phyloP scores from a whole-genome alignment of 2,888 invertebrate species.

The Watsonalla binaria region DNA sequence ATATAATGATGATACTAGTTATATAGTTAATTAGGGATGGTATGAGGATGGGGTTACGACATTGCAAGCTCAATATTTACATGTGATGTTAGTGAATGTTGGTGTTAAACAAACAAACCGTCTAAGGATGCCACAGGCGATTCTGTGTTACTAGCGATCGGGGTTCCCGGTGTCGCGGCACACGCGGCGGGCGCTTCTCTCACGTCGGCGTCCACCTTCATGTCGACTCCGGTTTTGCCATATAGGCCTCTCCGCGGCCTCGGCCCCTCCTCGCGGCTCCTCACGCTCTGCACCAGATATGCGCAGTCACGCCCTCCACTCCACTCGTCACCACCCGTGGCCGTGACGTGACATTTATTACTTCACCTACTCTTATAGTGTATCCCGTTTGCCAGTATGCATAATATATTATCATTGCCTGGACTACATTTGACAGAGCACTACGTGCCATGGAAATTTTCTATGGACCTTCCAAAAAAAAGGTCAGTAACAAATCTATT shows the following conservation, averaged over 20 bases:
- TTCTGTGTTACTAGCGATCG: constrained; percentile 65
- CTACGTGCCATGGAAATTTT: too few relatives aligned
- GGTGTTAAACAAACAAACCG: constrained; percentile 65
- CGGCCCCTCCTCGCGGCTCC: constrained; percentile 42
- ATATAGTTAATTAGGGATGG: constrained; percentile 16
- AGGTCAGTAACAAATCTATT: too few relatives aligned
- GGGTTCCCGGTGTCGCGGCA: constrained; percentile 40
- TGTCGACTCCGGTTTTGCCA: constrained; percentile 43
- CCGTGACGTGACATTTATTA: too few relatives aligned
- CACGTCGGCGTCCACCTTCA: constrained; percentile 60
- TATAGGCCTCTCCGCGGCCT: constrained; percentile 42
- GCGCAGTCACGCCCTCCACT: constrained; percentile 50
- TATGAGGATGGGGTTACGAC: constrained; percentile 20
- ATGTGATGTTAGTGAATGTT: constrained; percentile 30
- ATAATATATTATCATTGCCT: too few relatives aligned
- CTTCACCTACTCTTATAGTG: too few relatives aligned
- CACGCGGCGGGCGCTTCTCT: constrained; percentile 51
- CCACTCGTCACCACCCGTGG: constrained; percentile 21
- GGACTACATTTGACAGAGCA: too few relatives aligned
- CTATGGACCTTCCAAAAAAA: too few relatives aligned
- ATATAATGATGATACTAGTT: constrained; percentile 23
- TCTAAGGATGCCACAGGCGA: constrained; percentile 69
- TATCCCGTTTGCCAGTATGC: too few relatives aligned
- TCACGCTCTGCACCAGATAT: constrained; percentile 57
- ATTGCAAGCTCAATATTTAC: constrained; percentile 37